Percentiles rank a stretch among this genome's conserved stretches.
Evolutionary conservation across 2,888 invertebrate species (phyloP).

Genomic region (Lathronympha strigana): DNA sequence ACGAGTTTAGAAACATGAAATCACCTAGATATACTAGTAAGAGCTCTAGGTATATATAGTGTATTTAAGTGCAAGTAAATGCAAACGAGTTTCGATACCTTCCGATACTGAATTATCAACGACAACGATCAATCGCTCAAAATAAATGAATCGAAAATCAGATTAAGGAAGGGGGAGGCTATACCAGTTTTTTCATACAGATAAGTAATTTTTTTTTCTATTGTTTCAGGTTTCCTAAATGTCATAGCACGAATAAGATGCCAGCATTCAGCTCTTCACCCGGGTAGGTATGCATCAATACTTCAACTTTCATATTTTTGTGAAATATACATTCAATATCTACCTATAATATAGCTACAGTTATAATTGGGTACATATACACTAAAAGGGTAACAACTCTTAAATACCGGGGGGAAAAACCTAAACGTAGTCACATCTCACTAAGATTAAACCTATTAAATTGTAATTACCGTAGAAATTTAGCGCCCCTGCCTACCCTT

Average conservation of each 20-base stretch:
- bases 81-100: no score
- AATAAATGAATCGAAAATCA: no score
- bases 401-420: background rate
- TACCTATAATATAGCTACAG: no score
- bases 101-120: no score
- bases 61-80: no score
- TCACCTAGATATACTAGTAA: no score
- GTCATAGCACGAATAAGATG: conserved; percentile 58
- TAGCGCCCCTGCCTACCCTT: background rate
- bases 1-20: no score
- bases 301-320: conserved; percentile 22
- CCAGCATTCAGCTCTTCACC: conserved; percentile 70
- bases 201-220: conserved; percentile 16
- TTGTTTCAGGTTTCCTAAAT: conserved; percentile 69
- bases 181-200: background rate
- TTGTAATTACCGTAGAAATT: background rate
- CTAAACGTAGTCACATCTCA: background rate
- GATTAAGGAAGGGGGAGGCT: no score
- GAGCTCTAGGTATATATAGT: no score
- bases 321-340: no score
- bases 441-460: conserved; percentile 9
- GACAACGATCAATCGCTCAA: no score
- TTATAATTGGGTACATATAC: background rate
- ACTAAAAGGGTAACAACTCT: background rate
- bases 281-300: conserved; percentile 83